Base-by-base conservation (phyloP, 2,113 vertebrate genomes). In the Mus spicilegus region DNA sequence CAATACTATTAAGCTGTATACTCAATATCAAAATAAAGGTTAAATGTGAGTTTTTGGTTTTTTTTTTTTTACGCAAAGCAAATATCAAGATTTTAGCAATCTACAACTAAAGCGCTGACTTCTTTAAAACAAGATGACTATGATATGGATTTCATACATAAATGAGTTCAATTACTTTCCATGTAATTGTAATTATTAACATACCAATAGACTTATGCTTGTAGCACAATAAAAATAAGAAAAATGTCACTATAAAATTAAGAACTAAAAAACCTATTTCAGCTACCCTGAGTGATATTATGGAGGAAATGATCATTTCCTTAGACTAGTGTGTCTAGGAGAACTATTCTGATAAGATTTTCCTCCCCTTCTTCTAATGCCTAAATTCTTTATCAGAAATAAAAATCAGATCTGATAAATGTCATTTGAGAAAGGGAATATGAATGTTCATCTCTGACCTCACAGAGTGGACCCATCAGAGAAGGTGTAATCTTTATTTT, bases 1-100 rank as follows among this genome's bases (percentile, higher is more conserved):
- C 3, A 65, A n/a, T 5, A 0, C 5, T 46, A 42, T 7, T 54
- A 33, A 46, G 0, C 39, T 51, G 28, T 61, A 14, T 4, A 19
- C 77, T 63, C 54, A 61, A 39, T 33, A 16, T 56, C 24, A 36
- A 90, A 92, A 67, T 30, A 82, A 81, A 96, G 6, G 17, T 36
- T 63, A 84, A 94, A 80, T 56, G 73, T 90, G 20, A n/a, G 61
- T 90, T 33, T 76, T 8, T 73, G 22, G 42, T 42, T 42, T 42
- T 42, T 42, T 2, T 42, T 42, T 42, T 42, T 42, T 42, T 42
- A 94, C 24, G 5, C 84, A 30, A 39, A 80, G 58, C 9, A 14
- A 20, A 87, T 73, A 85, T 19, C 28, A 73, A 33, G 6, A 8
- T 9, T 69, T 82, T 78, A 73, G 61, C 3, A 76, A 75, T 33